phyloP scores from a whole-genome alignment of 2,888 invertebrate genomes.

The Heliconius erato region DNA sequence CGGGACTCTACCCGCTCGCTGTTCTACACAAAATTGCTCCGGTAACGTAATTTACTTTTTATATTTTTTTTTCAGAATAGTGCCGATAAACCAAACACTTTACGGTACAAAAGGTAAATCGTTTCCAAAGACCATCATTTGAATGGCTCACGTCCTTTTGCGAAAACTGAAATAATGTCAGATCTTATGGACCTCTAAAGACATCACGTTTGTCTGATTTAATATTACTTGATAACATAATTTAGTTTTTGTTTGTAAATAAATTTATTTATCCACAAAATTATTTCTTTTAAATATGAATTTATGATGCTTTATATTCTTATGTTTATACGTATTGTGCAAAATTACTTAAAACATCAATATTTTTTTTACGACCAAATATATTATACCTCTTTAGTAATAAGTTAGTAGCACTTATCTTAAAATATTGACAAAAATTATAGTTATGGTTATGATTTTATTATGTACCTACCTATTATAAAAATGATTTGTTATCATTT shows the following conservation, averaged over 20 bases:
- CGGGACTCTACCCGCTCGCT: conserved; percentile 92
- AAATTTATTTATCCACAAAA: neutral
- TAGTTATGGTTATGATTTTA: neutral
- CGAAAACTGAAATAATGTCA: conserved; percentile 33
- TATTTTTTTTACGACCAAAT: neutral
- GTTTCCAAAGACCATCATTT: conserved; percentile 34
- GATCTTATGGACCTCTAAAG: conserved; percentile 28
- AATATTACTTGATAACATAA: conserved; percentile 22
- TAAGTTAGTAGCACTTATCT: neutral
- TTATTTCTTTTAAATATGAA: neutral
- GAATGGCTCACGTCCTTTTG: conserved; percentile 36
- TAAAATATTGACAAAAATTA: neutral
- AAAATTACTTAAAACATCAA: neutral
- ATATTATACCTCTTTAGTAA: neutral
- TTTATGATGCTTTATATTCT: neutral
- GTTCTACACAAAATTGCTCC: conserved; percentile 90
- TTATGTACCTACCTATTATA: neutral
- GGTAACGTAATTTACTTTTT: conserved; percentile 75
- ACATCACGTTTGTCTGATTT: conserved; percentile 24
- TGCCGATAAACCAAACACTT: conserved; percentile 21
- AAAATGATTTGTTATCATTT: neutral
- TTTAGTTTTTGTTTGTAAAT: neutral
- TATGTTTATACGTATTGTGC: neutral
- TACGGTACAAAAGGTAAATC: conserved; percentile 33
- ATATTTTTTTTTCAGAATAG: conserved; percentile 19